Percentiles rank a stretch among this genome's conserved stretches.
Evolutionary conservation across 1,140 invertebrate genomes (phyloP).

Genomic region (Drosophila arawakana): DNA sequence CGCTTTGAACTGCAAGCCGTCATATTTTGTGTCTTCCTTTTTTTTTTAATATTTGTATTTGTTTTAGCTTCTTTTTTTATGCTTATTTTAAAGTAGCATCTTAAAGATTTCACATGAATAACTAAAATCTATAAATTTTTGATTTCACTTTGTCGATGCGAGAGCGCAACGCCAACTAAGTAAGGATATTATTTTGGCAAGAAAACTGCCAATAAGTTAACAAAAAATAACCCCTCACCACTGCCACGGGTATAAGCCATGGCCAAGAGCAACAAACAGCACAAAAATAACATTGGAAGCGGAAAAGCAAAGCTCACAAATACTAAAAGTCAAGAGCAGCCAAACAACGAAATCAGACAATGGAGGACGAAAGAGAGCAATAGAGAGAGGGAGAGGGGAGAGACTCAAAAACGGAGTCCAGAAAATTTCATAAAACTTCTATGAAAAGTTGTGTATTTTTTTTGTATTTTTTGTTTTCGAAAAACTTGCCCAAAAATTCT

Average conservation of each 20-base stretch:
- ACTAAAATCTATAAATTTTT: slow-evolving; percentile 83
- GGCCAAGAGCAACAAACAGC: slow-evolving; percentile 18
- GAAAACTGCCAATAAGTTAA: slow-evolving; percentile 74
- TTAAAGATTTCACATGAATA: slow-evolving; percentile 83
- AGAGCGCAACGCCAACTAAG: slow-evolving; percentile 27
- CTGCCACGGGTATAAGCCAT: slow-evolving; percentile 6
- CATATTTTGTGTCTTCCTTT: slow-evolving; percentile 21
- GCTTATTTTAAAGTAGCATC: slow-evolving; percentile 63
- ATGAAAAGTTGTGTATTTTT: slow-evolving; percentile 54
- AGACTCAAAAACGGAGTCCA: slow-evolving; percentile 25
- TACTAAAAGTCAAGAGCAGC: slow-evolving; percentile 56
- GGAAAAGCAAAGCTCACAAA: slow-evolving; percentile 55
- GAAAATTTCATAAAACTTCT: slow-evolving; percentile 79
- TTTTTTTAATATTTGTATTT: slow-evolving; percentile 5
- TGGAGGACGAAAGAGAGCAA: background rate
- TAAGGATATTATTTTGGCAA: slow-evolving; percentile 65
- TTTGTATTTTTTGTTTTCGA: slow-evolving; percentile 37
- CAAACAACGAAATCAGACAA: slow-evolving; percentile 30
- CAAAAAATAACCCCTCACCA: slow-evolving; percentile 17
- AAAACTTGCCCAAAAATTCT: slow-evolving; percentile 73
- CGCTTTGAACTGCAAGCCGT: slow-evolving; percentile 61
- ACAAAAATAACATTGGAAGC: slow-evolving; percentile 24
- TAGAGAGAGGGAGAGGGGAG: background rate
- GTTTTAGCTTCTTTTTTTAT: slow-evolving; percentile 27
- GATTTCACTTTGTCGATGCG: slow-evolving; percentile 73